Evolutionary conservation across 2,113 vertebrate genomes (phyloP).

Genomic region (Cyanoderma ruficeps): DNA sequence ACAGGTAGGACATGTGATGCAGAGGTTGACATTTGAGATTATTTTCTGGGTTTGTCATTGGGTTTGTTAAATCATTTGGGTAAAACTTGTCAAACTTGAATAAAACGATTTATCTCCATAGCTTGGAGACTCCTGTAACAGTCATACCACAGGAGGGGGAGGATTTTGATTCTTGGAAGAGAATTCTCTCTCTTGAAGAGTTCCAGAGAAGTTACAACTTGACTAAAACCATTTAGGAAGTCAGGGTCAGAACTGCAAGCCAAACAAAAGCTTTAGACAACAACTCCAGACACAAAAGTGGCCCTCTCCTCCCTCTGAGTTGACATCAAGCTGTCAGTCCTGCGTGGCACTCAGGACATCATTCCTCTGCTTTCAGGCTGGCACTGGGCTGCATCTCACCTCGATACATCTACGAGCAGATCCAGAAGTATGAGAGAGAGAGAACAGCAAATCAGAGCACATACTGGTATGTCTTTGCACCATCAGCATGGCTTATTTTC

Average conservation of each 20-base stretch:
- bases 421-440: conserved; percentile 78
- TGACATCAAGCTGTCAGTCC: not conserved
- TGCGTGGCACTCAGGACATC: not conserved
- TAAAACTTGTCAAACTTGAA: not conserved
- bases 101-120: not conserved
- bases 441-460: conserved; percentile 83
- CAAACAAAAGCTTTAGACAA: not conserved
- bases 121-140: not conserved
- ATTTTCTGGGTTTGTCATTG: not conserved
- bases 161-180: not conserved
- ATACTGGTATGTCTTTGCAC: conserved; percentile 75
- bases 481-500: not conserved
- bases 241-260: not conserved
- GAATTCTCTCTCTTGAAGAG: not conserved
- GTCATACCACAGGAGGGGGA: not conserved
- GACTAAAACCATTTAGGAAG: not conserved
- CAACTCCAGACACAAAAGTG: not conserved
- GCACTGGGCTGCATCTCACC: conserved; percentile 82
- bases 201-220: not conserved
- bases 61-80: not conserved
- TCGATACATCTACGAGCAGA: conserved; percentile 81
- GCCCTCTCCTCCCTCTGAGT: not conserved
- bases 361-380: conserved; percentile 73
- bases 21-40: not conserved
- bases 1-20: not conserved